Base-by-base conservation (phyloP, 2,113 vertebrate genomes). In the Scomber scombrus region DNA sequence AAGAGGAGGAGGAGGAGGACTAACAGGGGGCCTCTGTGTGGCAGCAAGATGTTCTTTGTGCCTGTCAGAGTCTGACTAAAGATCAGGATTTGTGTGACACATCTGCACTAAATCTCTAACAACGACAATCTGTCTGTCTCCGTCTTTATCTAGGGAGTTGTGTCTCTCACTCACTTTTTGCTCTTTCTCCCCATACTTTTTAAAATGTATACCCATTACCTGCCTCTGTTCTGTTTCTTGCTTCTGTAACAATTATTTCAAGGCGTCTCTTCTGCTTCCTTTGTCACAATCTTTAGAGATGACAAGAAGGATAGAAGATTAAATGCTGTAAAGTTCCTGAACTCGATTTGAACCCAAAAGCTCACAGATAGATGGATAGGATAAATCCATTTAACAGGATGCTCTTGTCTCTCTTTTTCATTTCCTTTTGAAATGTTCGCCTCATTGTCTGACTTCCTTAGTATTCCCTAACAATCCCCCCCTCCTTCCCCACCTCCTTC, bases 31-130 rank as follows among this genome's bases (percentile, higher is more conserved):
- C 1, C 62, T 64, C 65, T 76, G 79, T 47, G n/a, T 81, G 86
- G 65, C 47, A 80, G 60, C 58, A 60, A 85, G 80, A 81, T 85
- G 85, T 86, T 89, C 88, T 92, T 78, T 90, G 89, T 84, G 89
- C 71, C 82, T 89, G 93, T 92, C 93, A 92, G 80, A 75, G 71
- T 76, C 84, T 77, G 86, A 91, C 89, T 93, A 91, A 93, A 93
- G 91, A 94, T 93, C 91, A 82, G 92, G 89, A 91, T 93, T 92
- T 92, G 80, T 88, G 89, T 91, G 93, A 93, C 93, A 93, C 94
- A 92, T 93, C 92, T 87, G 83, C 72, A 88, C 91, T 88, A 91
- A 93, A 93, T 92, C 91, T 94, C 88, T 29, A 79, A 88, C 88
- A 85, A 79, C 81, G 89, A 81, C 75, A 88, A 78, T 85, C 86